Conservation (phyloP, 2,797 vertebrate genomes). For the Crax fasciolata region DNA sequence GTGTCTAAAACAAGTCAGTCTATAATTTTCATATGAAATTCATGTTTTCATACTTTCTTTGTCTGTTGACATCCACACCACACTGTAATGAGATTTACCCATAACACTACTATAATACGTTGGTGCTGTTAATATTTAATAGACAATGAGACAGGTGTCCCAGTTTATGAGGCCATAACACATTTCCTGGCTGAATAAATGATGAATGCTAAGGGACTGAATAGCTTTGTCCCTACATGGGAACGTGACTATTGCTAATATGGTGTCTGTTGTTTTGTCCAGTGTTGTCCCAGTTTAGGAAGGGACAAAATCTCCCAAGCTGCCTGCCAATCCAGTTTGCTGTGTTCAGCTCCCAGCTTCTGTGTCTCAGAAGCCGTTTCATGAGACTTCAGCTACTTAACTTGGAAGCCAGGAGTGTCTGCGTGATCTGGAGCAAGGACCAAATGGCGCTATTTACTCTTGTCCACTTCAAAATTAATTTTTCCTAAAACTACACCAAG, state of each 20-base stretch:
- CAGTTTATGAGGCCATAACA: conserved; percentile 63
- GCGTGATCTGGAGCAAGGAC: background rate
- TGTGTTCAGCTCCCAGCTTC: background rate
- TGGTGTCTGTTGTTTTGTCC: background rate
- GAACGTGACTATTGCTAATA: background rate
- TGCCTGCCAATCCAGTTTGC: background rate
- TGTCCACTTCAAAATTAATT: background rate
- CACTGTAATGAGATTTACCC: conserved; percentile 38
- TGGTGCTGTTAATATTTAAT: conserved; percentile 78
- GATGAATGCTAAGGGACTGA: conserved; percentile 7
- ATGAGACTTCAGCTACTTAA: background rate
- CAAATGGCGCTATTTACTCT: background rate
- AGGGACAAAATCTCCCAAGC: background rate
- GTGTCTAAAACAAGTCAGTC: background rate
- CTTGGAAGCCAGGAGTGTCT: background rate
- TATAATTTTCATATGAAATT: background rate
- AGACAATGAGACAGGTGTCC: conserved; percentile 49
- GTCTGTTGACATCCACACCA: background rate
- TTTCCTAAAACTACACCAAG: background rate
- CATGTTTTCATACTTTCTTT: background rate
- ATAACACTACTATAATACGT: conserved; percentile 24
- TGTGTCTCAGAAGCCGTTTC: background rate
- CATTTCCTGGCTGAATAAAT: conserved; percentile 27
- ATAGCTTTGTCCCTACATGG: background rate
- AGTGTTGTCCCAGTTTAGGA: background rate